Percentiles rank a stretch among this genome's conserved stretches.
These are phyloP conservation scores for Brenthis daphne DNA, from an alignment of 2,888 invertebrate genomes.

Conservation along the genomic window DNA sequence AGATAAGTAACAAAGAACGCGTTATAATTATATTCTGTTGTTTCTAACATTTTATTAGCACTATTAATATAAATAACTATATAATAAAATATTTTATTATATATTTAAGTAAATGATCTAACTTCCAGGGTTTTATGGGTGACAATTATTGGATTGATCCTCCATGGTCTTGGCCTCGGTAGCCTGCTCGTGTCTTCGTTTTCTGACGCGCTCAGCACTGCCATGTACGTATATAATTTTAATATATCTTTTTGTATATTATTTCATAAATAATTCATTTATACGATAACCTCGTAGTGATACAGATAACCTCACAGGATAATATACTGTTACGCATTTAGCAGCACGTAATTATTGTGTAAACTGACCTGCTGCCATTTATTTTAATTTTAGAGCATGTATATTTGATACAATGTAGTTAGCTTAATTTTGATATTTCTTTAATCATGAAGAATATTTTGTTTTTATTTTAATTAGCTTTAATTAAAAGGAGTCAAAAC, in stretches of 20 bases:
- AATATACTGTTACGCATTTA: slow-evolving; percentile 6
- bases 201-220: slow-evolving; percentile 90
- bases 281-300: slow-evolving; percentile 8
- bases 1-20: too few relatives aligned
- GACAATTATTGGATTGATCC: slow-evolving; percentile 86
- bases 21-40: too few relatives aligned
- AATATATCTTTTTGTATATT: background rate
- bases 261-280: background rate
- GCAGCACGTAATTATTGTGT: slow-evolving; percentile 1
- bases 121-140: slow-evolving; percentile 84
- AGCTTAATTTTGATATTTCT: slow-evolving; percentile 1
- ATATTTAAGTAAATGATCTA: background rate
- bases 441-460: background rate
- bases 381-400: background rate
- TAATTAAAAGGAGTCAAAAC: too few relatives aligned
- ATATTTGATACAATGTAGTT: background rate
- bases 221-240: slow-evolving; percentile 85
- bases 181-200: slow-evolving; percentile 93
- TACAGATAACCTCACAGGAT: slow-evolving; percentile 11
- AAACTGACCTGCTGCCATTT: slow-evolving; percentile 4
- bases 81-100: too few relatives aligned
- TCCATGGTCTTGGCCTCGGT: slow-evolving; percentile 92
- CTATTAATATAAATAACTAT: too few relatives aligned
- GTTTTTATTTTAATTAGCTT: too few relatives aligned
- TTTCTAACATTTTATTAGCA: too few relatives aligned